Evolutionary conservation across 2,113 vertebrate species (phyloP).

Genomic region (Rousettus leschenaultii): DNA sequence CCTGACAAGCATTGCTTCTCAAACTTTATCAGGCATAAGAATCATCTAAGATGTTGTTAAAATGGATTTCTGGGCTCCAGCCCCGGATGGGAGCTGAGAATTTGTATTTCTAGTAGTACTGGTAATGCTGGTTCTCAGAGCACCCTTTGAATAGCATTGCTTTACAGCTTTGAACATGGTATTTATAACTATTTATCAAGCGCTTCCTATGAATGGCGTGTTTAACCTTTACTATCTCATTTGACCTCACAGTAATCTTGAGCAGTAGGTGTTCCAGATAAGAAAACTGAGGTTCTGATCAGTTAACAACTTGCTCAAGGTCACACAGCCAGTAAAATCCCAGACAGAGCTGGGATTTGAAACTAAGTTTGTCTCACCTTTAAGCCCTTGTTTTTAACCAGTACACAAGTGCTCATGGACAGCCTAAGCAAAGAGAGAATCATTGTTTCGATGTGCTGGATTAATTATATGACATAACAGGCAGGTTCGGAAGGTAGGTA

Average conservation of each 20-base stretch:
- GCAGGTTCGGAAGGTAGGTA: background rate
- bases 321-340: background rate
- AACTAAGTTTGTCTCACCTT: background rate
- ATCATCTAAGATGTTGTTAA: background rate
- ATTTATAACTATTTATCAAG: background rate
- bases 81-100: background rate
- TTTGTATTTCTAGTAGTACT: background rate
- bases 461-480: background rate
- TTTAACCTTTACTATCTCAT: background rate
- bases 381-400: background rate
- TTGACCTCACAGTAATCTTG: background rate
- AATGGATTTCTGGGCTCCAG: background rate
- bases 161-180: background rate
- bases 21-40: background rate
- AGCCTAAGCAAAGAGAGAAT: background rate
- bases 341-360: background rate
- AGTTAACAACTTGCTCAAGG: background rate
- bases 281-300: background rate
- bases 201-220: background rate
- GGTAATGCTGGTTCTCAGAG: background rate
- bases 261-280: background rate
- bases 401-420: background rate
- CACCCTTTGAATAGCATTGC: background rate
- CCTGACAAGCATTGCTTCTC: background rate
- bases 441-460: background rate